Evolutionary conservation across 2,113 vertebrate species (phyloP), one percentile per base, ranked within the genome.

Genomic region (Pelecanus crispus): DNA sequence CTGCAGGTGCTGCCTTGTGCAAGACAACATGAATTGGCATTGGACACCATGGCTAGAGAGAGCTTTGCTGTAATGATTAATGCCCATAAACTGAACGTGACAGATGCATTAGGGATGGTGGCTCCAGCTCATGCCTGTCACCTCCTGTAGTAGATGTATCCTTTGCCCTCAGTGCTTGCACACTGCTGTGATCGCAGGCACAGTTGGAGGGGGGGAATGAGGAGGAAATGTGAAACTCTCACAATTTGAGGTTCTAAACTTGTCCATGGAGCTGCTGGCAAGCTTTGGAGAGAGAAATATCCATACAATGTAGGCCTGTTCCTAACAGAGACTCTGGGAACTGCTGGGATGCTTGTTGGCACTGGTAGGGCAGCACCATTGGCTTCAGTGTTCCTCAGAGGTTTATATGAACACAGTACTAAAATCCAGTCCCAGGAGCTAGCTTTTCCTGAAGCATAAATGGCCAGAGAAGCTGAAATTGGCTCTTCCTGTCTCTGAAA

Each of bases 271-370:
- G 52, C 26, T 3, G 1, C 45, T 53, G 40, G 45, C 40, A 77
- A 71, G 79, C 19, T 29, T 72, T 20, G 4, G 34, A 26, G 34
- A 19, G 34, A 82, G 11, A 36, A 72, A 13, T 21, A 52, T 4
- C 50, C 70, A 9, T 26, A 25, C 13, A 29, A 1, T 17, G 16
- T 38, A 9, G n/a, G 19, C n/a, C 58, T 61, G 11, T 14, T 53
- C 31, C n/a, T 71, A 18, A 25, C 28, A 34, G 38, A 47, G 50
- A 32, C 58, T 77, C n/a, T 71, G 44, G 34, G 45, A 68, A 34
- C 5, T 1, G 1, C 68, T 44, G 53, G 40, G 61, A 24, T 0
- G 0, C 40, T 66, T 3, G 0, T 4, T 50, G n/a, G 20, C 50
- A 19, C 31, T 61, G 50, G 42, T 17, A 77, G 44, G 36, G 32